phyloP scores from a whole-genome alignment of 1,140 invertebrate genomes.

The Copidosoma floridanum region DNA sequence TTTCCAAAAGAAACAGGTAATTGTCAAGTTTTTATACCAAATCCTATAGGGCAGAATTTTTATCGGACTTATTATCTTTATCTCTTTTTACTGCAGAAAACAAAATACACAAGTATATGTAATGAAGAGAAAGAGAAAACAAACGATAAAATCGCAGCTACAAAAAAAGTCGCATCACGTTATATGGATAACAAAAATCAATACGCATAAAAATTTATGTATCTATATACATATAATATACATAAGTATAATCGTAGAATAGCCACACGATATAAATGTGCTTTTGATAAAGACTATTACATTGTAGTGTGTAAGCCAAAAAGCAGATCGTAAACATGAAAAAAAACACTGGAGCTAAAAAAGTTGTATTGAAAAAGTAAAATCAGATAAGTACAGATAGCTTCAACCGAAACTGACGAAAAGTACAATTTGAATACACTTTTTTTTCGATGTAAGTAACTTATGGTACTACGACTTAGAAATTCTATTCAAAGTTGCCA shows the following conservation, averaged over 20 bases:
- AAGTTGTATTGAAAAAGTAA: too few relatives aligned
- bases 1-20: neutral
- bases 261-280: constrained; percentile 49
- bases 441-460: too few relatives aligned
- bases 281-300: constrained; percentile 53
- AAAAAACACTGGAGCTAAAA: too few relatives aligned
- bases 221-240: neutral
- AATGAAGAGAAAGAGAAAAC: too few relatives aligned
- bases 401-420: too few relatives aligned
- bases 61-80: constrained; percentile 14
- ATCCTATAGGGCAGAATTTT: constrained; percentile 13
- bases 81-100: too few relatives aligned
- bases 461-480: too few relatives aligned
- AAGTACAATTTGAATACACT: too few relatives aligned
- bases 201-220: constrained; percentile 3
- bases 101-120: too few relatives aligned
- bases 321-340: constrained; percentile 2
- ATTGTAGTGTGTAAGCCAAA: constrained; percentile 43
- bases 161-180: constrained; percentile 5
- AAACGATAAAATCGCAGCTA: constrained; percentile 12
- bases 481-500: too few relatives aligned
- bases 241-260: constrained; percentile 40
- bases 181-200: neutral
- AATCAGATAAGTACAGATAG: too few relatives aligned
- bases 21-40: constrained; percentile 24